Evolutionary conservation across 1,140 invertebrate genomes (phyloP), one percentile per base, ranked within the genome.

Genomic region (Planococcus citri): DNA sequence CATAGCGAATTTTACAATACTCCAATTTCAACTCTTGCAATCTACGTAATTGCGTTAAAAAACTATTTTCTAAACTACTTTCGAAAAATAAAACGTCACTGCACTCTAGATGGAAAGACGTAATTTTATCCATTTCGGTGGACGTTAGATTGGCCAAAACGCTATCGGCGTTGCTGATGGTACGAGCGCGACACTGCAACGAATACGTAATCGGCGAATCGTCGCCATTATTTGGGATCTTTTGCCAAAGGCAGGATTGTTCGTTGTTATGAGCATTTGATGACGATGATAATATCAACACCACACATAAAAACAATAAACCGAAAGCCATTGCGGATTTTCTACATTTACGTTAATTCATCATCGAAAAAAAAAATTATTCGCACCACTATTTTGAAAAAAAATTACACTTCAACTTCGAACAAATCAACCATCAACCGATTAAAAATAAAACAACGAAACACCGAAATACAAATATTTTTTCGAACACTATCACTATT

Each of bases 81-180:
- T 91, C 88, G 77, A 88, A 89, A 78, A 90, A 89, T 57, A 90
- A 78, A 70, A 87, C 85, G 78, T 91, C 88, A 78, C 85, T 90
- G 78, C 90, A 92, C 76, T 89, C 85, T 51, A 91, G 81, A 73
- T 82, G 82, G 67, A 91, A 78, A 14, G 85, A 84, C 68, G 83
- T 82, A 25, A 89, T 83, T 72, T 85, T 83, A 73, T 90, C 87
- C 37, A 83, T 80, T 74, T 84, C 83, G 22, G 80, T 77, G 25
- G 80, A 77, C 41, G 84, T 86, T 41, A 90, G 80, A 74, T 88
- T 88, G 69, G 84, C 84, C 64, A 89, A 79, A 27, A 90, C 80
- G 69, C 83, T 79, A 75, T 86, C 84, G 70, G 86, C 87, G 74
- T 84, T 86, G 74, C 84, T 84, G 76, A 89, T 87, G 17, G 87